Evolutionary conservation across 2,797 vertebrate genomes (phyloP), one percentile per base, ranked within the genome.

Genomic region (Acipenser ruthenus): DNA sequence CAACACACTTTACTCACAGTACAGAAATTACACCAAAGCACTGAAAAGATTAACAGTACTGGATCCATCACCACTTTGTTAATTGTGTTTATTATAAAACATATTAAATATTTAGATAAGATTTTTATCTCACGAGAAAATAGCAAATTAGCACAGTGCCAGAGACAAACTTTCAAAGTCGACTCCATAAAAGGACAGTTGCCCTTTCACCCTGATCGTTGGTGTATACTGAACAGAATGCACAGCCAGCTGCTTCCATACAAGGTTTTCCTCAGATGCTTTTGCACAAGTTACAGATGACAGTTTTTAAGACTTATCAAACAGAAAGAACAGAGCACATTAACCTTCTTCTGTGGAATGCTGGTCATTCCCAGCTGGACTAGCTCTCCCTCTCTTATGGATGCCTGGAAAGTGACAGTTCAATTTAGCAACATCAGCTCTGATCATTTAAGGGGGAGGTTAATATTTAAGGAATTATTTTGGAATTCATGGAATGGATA

Each of bases 221-320:
- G 55, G 12, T 7, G 12, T 58, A n/a, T 58, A 13, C 55, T 58
- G 55, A 58, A 13, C 55, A n/a, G 3, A 58, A n/a, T 13, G 11
- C 12, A 4, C 55, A 58, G 55, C 55, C 55, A 58, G 6, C 65
- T 69, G 55, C 69, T 80, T 80, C 83, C 84, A 76, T 85, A 84
- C 80, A 86, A 84, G 82, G 82, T 74, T 65, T 50, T 73, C 62
- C 65, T 50, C 53, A 12, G 60, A 47, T 71, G 70, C 78, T 72
- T 77, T 78, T 77, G 6, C 73, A 68, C 12, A 13, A 58, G 55
- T n/a, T 58, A 13, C 10, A 58, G 55, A 10, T 58, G 3, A 6
- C 11, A 58, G 12, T 58, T 58, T 58, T 11, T 11, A 58, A n/a
- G 55, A 58, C 15, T 58, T 58, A n/a, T 58, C 55, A 58, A 58